Percentiles rank a stretch among this genome's conserved stretches.
These are phyloP conservation scores for Hylyphantes graminicola DNA, from an alignment of 1,140 invertebrate genomes.

Conservation along the genomic window DNA sequence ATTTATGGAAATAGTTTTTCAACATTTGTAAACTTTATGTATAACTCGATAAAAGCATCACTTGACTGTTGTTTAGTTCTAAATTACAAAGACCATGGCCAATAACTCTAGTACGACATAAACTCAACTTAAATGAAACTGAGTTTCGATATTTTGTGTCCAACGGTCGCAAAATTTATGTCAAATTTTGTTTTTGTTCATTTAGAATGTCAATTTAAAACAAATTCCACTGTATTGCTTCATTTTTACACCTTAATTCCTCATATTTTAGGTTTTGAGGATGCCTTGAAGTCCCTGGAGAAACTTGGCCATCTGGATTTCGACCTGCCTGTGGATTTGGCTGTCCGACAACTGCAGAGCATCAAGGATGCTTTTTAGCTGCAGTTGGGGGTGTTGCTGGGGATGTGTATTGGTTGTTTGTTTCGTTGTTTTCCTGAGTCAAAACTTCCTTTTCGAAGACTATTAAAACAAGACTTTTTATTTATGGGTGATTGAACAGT, in stretches of 20 bases:
- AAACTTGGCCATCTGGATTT: conserved; percentile 87
- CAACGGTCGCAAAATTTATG: background rate
- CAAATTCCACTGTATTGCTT: background rate
- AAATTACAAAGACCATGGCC: too few species aligned
- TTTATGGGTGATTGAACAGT: too few species aligned
- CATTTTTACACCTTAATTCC: background rate
- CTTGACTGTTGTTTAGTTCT: too few species aligned
- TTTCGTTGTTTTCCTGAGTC: too few species aligned
- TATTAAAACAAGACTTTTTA: too few species aligned
- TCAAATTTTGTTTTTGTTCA: background rate
- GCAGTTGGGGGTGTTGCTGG: background rate
- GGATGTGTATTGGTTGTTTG: background rate
- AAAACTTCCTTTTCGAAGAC: too few species aligned
- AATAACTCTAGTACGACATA: too few species aligned
- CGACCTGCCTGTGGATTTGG: conserved; percentile 93
- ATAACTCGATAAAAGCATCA: too few species aligned
- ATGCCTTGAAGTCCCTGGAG: conserved; percentile 90
- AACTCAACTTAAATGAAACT: background rate
- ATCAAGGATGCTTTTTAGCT: conserved; percentile 93
- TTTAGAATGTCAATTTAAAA: background rate
- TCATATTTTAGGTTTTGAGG: conserved; percentile 83
- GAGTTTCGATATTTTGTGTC: background rate
- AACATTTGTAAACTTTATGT: too few species aligned
- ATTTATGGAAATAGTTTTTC: too few species aligned
- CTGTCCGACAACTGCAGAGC: conserved; percentile 94